phyloP scores from a whole-genome alignment of 2,888 invertebrate species.

The Anoncus sp. region DNA sequence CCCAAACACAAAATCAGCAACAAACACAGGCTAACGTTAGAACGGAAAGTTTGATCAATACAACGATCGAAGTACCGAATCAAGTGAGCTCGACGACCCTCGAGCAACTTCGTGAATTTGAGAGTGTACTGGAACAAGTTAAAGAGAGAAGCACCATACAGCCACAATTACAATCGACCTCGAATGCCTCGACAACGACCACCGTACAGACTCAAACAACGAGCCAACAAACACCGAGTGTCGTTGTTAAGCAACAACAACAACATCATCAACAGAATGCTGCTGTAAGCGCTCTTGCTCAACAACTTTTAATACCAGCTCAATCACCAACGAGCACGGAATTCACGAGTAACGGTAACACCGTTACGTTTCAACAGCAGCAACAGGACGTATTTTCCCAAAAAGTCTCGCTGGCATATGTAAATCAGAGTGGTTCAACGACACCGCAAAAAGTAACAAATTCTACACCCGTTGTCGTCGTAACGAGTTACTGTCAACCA shows the following conservation, averaged over 20 bases:
- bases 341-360: constrained; percentile 74
- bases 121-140: constrained; percentile 92
- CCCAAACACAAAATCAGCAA: constrained; percentile 85
- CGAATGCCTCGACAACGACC: constrained; percentile 70
- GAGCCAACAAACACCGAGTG: constrained; percentile 67
- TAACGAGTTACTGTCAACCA: constrained; percentile 85
- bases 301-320: constrained; percentile 78
- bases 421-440: constrained; percentile 82
- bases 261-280: constrained; percentile 72
- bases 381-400: constrained; percentile 81
- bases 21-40: constrained; percentile 83
- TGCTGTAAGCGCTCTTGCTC: constrained; percentile 74
- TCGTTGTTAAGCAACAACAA: constrained; percentile 66
- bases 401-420: constrained; percentile 85
- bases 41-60: constrained; percentile 71
- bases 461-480: constrained; percentile 85
- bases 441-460: constrained; percentile 82
- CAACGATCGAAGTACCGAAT: constrained; percentile 78
- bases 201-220: constrained; percentile 79
- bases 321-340: constrained; percentile 71
- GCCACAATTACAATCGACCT: constrained; percentile 78
- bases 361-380: constrained; percentile 75
- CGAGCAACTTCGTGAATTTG: constrained; percentile 91
- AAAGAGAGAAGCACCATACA: constrained; percentile 90
- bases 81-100: constrained; percentile 89